phyloP scores from a whole-genome alignment of 2,888 invertebrate genomes.

The Athalia circularis region DNA sequence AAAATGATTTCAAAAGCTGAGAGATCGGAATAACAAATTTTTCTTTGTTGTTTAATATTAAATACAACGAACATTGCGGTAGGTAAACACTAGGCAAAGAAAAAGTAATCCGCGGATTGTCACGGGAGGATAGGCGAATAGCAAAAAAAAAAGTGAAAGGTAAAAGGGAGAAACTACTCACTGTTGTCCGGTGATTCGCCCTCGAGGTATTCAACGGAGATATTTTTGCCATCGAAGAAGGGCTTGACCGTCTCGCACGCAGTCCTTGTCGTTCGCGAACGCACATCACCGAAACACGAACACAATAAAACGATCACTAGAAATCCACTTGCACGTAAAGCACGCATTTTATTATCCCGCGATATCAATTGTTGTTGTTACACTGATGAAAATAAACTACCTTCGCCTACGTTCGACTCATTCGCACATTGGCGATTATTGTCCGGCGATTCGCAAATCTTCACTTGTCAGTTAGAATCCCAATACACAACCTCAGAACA shows the following conservation, averaged over 20 bases:
- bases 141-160: neutral
- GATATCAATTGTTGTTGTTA: constrained; percentile 17
- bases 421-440: neutral
- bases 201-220: constrained; percentile 55
- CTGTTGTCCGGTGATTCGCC: constrained; percentile 53
- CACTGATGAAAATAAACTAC: neutral
- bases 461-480: too few species aligned
- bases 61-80: too few species aligned
- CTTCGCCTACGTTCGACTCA: neutral
- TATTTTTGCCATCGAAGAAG: constrained; percentile 65
- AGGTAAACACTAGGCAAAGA: too few species aligned
- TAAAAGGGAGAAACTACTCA: constrained; percentile 54
- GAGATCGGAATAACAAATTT: too few species aligned
- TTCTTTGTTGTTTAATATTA: too few species aligned
- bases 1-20: too few species aligned
- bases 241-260: constrained; percentile 56
- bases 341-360: constrained; percentile 26
- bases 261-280: constrained; percentile 58
- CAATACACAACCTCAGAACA: neutral
- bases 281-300: constrained; percentile 56
- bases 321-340: constrained; percentile 42
- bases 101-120: neutral
- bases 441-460: too few species aligned
- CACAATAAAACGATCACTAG: constrained; percentile 52
- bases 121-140: neutral